Percentiles rank a stretch among this genome's conserved stretches.
These are phyloP conservation scores for Campopleginae sp. DNA, from an alignment of 2,888 invertebrate species.

Conservation along the genomic window DNA sequence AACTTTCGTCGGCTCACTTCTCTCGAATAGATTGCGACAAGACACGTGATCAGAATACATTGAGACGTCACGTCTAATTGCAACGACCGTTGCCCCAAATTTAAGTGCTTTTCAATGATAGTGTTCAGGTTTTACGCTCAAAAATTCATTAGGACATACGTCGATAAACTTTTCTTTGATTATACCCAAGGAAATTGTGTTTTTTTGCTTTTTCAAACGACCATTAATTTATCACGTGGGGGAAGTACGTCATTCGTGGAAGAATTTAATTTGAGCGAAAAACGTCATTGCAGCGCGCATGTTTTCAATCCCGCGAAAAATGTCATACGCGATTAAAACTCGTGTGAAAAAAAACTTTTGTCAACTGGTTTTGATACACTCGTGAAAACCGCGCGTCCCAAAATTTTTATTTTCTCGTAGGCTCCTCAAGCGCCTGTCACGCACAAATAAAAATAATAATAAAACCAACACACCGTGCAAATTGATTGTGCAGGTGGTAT, in stretches of 20 bases:
- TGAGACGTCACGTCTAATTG: background rate
- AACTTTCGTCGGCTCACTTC: background rate
- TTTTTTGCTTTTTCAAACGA: background rate
- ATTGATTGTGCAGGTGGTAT: conserved; percentile 98
- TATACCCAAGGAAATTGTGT: background rate
- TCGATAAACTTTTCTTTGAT: background rate
- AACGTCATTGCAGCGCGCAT: conserved; percentile 17
- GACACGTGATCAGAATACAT: background rate
- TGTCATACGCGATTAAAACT: conserved; percentile 31
- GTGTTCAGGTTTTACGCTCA: background rate
- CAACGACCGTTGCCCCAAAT: background rate
- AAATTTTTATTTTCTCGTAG: background rate
- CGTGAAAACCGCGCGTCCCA: background rate
- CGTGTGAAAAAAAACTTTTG: conserved; percentile 15
- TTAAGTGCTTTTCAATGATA: background rate
- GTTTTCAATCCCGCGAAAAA: conserved; percentile 53
- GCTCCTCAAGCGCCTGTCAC: background rate
- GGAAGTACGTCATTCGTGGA: background rate
- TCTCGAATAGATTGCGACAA: background rate
- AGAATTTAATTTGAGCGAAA: background rate
- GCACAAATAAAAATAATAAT: conserved; percentile 14
- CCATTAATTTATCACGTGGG: background rate
- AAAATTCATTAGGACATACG: background rate
- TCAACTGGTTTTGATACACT: conserved; percentile 25
- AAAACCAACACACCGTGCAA: conserved; percentile 91